phyloP scores from a whole-genome alignment of 2,797 vertebrate genomes.

The Melopsittacus undulatus region DNA sequence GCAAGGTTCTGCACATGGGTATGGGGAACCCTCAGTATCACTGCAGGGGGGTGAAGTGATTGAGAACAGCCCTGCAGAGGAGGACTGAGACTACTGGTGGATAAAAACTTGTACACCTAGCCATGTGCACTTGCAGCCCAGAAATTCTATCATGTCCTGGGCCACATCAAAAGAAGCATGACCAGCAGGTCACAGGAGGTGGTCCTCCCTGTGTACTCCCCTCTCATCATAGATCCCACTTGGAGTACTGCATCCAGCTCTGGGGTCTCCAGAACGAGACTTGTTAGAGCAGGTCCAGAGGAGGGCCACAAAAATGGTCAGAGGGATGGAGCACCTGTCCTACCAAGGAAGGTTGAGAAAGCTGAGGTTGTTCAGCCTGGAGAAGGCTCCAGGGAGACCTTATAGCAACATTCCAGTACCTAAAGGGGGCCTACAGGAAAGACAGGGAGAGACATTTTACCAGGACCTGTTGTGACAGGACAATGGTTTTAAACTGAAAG shows the following conservation, averaged over 20 bases:
- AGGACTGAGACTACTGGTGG: neutral
- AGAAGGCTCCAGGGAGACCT: neutral
- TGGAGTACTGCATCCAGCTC: neutral
- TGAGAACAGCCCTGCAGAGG: neutral
- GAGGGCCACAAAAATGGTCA: neutral
- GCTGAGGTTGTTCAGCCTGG: neutral
- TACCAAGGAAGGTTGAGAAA: neutral
- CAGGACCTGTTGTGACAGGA: neutral
- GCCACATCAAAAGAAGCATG: neutral
- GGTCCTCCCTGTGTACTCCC: neutral
- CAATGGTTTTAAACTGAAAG: neutral
- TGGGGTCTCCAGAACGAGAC: neutral
- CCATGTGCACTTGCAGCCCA: neutral
- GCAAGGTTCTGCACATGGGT: neutral
- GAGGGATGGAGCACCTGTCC: neutral
- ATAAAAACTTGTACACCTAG: neutral
- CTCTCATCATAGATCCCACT: neutral
- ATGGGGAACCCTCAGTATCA: rapidly evolving
- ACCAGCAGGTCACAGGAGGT: neutral
- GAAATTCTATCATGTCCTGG: rapidly evolving
- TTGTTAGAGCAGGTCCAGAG: neutral
- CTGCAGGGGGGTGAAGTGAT: neutral
- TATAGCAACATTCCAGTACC: neutral
- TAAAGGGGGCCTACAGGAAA: neutral
- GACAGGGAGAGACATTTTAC: neutral